These are phyloP conservation scores for Hydropsyche tenuis DNA, from an alignment of 1,140 invertebrate species.

Conservation along the genomic window DNA sequence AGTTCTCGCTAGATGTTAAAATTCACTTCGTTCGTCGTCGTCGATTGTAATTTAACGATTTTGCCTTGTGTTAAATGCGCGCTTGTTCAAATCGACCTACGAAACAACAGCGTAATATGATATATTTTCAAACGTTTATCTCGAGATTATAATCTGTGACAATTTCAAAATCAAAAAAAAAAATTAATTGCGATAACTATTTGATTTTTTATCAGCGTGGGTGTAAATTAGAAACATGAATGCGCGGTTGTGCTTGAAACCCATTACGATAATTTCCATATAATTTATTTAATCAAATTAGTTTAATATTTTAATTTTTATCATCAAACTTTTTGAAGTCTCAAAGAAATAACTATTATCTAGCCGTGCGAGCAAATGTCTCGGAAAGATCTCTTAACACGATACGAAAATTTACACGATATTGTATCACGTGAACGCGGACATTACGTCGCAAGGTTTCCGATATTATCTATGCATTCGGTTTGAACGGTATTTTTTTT, in stretches of 20 bases:
- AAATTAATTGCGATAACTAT: background rate
- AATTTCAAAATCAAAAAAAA: background rate
- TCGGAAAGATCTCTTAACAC: background rate
- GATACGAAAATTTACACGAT: conserved; percentile 22
- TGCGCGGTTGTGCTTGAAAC: background rate
- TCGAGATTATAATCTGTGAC: too few relatives aligned
- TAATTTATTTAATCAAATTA: background rate
- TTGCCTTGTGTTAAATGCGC: too few relatives aligned
- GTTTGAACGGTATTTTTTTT: conserved; percentile 35
- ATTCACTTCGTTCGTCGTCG: too few relatives aligned
- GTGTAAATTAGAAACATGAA: background rate
- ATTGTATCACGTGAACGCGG: conserved; percentile 5
- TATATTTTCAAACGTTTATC: too few relatives aligned
- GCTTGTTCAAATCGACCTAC: too few relatives aligned
- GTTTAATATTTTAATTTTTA: background rate
- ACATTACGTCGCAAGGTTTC: background rate
- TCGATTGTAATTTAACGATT: too few relatives aligned
- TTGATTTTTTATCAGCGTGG: background rate
- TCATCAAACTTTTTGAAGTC: background rate
- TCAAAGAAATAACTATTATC: background rate
- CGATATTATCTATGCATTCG: conserved; percentile 36
- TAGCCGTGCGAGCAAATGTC: background rate
- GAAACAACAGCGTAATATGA: too few relatives aligned
- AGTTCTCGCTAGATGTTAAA: background rate
- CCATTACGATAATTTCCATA: background rate